Evolutionary conservation across 2,888 invertebrate genomes (phyloP).

Genomic region (Pharmacophagus antenor): DNA sequence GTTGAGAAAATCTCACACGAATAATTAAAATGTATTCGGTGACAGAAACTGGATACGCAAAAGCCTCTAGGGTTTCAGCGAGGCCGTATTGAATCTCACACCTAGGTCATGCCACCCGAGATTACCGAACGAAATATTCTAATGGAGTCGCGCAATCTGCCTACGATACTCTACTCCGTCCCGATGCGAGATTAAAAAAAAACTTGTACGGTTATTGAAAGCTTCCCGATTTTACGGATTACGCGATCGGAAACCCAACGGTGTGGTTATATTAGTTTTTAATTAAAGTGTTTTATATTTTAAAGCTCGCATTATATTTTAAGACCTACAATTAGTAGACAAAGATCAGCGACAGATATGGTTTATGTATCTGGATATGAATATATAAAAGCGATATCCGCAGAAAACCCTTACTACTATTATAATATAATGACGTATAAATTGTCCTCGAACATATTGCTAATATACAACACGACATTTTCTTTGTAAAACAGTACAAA

Average conservation of each 20-base stretch:
- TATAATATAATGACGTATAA: slow-evolving; percentile 7
- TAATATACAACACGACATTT: slow-evolving; percentile 21
- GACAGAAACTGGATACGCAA: slow-evolving; percentile 34
- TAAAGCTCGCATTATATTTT: neutral
- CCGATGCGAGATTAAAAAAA: slow-evolving; percentile 26
- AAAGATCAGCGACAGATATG: neutral
- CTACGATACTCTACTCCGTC: slow-evolving; percentile 23
- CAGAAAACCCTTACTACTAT: neutral
- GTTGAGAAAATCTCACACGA: slow-evolving; percentile 10
- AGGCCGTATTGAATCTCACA: slow-evolving; percentile 39
- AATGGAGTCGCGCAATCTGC: slow-evolving; percentile 39
- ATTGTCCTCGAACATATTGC: slow-evolving; percentile 4
- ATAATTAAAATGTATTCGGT: slow-evolving; percentile 29
- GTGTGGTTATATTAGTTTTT: slow-evolving; percentile 3
- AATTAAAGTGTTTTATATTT: neutral
- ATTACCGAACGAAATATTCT: slow-evolving; percentile 49
- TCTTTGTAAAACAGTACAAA: slow-evolving; percentile 33
- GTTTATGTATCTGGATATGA: too few species aligned
- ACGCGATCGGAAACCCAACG: slow-evolving; percentile 4
- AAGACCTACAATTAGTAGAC: neutral
- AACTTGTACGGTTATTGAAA: slow-evolving; percentile 25
- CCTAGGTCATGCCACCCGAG: slow-evolving; percentile 43
- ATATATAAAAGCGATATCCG: neutral
- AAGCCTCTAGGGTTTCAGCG: slow-evolving; percentile 40
- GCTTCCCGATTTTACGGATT: slow-evolving; percentile 9